A percentile compares a stretch with the other conserved stretches of the same genome.
These are phyloP conservation scores for rat (Rattus norvegicus) DNA, from an alignment of 2,113 vertebrate species.

Conservation along the genomic window DNA sequence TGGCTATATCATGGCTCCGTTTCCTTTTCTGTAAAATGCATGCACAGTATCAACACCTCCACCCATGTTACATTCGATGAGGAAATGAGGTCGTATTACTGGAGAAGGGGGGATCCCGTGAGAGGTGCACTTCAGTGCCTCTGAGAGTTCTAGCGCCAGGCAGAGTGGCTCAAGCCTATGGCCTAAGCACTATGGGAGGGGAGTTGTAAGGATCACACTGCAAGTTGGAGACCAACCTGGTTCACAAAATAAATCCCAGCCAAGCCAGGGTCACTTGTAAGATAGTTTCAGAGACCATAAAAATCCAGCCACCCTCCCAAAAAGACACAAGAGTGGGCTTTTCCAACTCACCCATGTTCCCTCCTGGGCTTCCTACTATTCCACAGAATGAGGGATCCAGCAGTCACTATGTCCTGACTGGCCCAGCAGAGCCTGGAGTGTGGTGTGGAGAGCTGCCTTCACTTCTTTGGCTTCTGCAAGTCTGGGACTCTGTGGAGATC, in stretches of 20 bases:
- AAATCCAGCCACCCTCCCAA: neutral
- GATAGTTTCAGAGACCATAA: neutral
- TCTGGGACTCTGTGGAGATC: rapidly evolving
- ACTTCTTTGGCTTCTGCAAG: neutral
- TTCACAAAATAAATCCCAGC: neutral
- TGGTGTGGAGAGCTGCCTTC: rapidly evolving
- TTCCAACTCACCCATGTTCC: neutral
- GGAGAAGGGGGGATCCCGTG: neutral
- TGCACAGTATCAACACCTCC: neutral
- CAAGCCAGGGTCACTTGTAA: neutral
- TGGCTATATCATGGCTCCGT: neutral
- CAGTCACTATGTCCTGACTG: neutral
- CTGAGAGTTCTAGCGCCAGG: neutral
- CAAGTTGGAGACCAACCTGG: too few relatives aligned
- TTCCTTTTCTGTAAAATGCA: neutral
- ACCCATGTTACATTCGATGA: neutral
- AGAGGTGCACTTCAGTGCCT: neutral
- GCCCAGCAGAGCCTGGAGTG: too few relatives aligned
- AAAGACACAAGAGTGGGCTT: neutral
- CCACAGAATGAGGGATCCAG: neutral
- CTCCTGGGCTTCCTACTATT: neutral
- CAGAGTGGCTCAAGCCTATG: neutral
- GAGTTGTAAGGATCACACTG: neutral
- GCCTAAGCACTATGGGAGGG: neutral
- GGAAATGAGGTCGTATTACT: neutral